Evolutionary conservation across 2,113 vertebrate species (phyloP).

Genomic region (Grantiella picta): DNA sequence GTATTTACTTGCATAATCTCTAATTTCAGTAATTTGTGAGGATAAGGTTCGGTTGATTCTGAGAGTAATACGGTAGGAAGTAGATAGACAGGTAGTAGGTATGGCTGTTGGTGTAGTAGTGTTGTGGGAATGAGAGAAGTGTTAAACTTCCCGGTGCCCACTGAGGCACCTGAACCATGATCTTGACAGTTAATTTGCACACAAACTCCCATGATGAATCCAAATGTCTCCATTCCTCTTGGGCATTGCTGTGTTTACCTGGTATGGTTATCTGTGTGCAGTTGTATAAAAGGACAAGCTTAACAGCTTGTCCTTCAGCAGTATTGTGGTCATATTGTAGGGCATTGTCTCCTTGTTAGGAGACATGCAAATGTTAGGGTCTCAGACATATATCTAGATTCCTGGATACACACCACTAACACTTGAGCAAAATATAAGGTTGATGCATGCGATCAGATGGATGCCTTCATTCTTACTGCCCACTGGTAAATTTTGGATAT

Average conservation of each 20-base stretch:
- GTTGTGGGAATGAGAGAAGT: background rate
- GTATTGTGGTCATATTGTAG: background rate
- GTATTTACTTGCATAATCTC: background rate
- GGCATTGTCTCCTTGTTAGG: too few species aligned
- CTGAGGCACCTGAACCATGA: background rate
- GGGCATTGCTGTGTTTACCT: background rate
- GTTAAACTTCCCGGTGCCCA: background rate
- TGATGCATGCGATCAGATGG: background rate
- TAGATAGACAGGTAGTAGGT: background rate
- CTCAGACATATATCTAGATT: background rate
- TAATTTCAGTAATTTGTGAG: background rate
- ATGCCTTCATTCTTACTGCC: background rate
- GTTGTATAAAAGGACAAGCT: background rate
- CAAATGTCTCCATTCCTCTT: background rate
- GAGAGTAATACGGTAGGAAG: background rate
- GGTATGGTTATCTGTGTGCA: background rate
- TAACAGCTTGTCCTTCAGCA: background rate
- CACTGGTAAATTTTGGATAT: background rate
- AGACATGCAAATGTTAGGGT: background rate
- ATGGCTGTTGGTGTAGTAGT: background rate
- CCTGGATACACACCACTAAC: background rate
- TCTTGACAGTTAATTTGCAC: background rate
- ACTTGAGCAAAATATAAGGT: background rate
- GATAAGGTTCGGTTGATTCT: background rate
- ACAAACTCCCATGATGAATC: background rate